phyloP scores from a whole-genome alignment of 2,888 invertebrate genomes.

The Drosophila kanekoi region DNA sequence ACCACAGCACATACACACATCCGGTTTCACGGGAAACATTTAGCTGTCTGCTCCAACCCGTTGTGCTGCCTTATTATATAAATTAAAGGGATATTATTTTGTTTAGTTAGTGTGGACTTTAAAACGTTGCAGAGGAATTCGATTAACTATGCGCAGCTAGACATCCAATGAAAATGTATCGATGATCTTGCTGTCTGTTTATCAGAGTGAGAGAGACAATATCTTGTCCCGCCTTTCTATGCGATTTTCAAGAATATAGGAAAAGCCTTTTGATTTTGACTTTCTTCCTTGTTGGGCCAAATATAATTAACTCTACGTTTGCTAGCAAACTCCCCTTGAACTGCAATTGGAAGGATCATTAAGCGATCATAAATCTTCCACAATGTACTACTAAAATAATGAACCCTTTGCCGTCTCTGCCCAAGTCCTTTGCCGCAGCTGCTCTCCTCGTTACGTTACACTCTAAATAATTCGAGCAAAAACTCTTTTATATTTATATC shows the following conservation, averaged over 20 bases:
- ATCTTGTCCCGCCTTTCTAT: not conserved
- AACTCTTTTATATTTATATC: slow-evolving; percentile 1
- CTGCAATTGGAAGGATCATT: not conserved
- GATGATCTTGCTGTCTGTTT: no score
- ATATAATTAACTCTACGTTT: not conserved
- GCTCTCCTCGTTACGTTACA: not conserved
- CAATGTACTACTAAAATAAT: not conserved
- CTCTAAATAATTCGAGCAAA: not conserved
- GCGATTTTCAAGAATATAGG: no score
- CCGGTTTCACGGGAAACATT: slow-evolving; percentile 71
- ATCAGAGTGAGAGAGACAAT: no score
- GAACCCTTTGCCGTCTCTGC: not conserved
- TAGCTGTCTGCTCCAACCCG: slow-evolving; percentile 54
- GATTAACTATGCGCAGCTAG: not conserved
- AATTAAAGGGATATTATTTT: slow-evolving; percentile 20
- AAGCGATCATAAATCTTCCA: slow-evolving; percentile 1
- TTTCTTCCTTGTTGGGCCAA: no score
- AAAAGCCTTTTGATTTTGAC: no score
- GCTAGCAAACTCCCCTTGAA: not conserved
- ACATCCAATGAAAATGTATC: no score
- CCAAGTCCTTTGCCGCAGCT: not conserved
- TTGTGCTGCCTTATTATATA: slow-evolving; percentile 20
- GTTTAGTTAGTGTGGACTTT: not conserved
- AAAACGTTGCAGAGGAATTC: not conserved
- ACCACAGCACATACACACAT: slow-evolving; percentile 64